These are phyloP conservation scores for Apantesis nais DNA, from an alignment of 2,888 invertebrate species.

Conservation along the genomic window DNA sequence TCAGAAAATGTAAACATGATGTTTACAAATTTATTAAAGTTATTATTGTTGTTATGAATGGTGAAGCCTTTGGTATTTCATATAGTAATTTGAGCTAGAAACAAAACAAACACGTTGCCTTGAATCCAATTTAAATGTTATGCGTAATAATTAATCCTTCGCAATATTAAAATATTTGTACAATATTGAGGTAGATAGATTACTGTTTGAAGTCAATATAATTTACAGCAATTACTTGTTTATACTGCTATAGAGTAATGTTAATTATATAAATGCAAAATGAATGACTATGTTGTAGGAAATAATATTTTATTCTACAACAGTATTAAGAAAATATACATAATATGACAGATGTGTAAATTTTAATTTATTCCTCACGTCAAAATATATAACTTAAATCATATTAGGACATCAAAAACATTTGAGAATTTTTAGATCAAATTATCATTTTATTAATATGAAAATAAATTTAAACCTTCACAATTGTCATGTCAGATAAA, in stretches of 20 bases:
- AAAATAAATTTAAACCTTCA: too few relatives aligned
- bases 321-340: slow-evolving; percentile 75
- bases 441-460: not conserved
- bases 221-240: slow-evolving; percentile 64
- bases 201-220: slow-evolving; percentile 68
- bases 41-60: slow-evolving; percentile 55
- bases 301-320: slow-evolving; percentile 76
- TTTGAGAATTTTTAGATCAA: not conserved
- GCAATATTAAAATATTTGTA: slow-evolving; percentile 65
- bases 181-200: slow-evolving; percentile 63
- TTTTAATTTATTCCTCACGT: slow-evolving; percentile 36
- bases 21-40: slow-evolving; percentile 41
- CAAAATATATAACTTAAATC: slow-evolving; percentile 23
- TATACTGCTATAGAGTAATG: slow-evolving; percentile 62
- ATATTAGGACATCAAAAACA: not conserved
- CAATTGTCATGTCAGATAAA: not conserved
- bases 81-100: slow-evolving; percentile 62
- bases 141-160: slow-evolving; percentile 58
- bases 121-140: slow-evolving; percentile 71
- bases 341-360: slow-evolving; percentile 57
- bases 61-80: slow-evolving; percentile 60
- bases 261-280: slow-evolving; percentile 61
- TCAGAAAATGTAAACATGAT: slow-evolving; percentile 48
- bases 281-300: slow-evolving; percentile 65
- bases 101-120: slow-evolving; percentile 79